Percentiles rank a stretch among this genome's conserved stretches.
Conservation (phyloP, 92 coral and sea anemone genomes). For the Diadumene lineata region DNA sequence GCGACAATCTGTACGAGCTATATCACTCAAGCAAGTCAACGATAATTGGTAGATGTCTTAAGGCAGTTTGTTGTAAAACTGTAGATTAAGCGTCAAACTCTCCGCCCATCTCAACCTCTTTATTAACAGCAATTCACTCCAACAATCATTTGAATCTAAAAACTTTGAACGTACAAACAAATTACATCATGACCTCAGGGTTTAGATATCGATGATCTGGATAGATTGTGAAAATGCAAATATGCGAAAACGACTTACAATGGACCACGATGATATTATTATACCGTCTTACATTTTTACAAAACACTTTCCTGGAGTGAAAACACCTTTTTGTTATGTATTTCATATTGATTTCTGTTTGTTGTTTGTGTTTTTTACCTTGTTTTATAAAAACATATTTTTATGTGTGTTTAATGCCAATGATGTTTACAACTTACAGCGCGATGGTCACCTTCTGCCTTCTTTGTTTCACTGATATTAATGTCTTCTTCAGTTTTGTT, state of each 20-base stretch:
- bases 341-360: too few species aligned
- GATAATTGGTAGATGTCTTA: background rate
- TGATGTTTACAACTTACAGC: too few species aligned
- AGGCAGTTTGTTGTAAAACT: background rate
- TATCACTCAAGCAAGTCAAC: background rate
- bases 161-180: constrained; percentile 16
- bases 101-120: constrained; percentile 26
- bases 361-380: too few species aligned
- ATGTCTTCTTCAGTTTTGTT: too few species aligned
- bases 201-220: background rate
- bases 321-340: background rate
- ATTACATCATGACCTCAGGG: constrained; percentile 4
- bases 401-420: too few species aligned
- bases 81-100: background rate
- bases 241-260: background rate
- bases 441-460: too few species aligned
- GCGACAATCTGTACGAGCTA: too few species aligned
- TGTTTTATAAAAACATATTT: too few species aligned
- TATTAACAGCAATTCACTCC: constrained; percentile 8
- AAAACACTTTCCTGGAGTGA: background rate
- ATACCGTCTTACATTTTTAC: background rate
- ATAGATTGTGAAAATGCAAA: background rate
- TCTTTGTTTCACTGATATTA: too few species aligned
- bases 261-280: background rate
- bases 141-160: constrained; percentile 17